Percentiles rank a stretch among this genome's conserved stretches.
Evolutionary conservation across 2,113 vertebrate genomes (phyloP).

Genomic region (Oncorhynchus kisutch): DNA sequence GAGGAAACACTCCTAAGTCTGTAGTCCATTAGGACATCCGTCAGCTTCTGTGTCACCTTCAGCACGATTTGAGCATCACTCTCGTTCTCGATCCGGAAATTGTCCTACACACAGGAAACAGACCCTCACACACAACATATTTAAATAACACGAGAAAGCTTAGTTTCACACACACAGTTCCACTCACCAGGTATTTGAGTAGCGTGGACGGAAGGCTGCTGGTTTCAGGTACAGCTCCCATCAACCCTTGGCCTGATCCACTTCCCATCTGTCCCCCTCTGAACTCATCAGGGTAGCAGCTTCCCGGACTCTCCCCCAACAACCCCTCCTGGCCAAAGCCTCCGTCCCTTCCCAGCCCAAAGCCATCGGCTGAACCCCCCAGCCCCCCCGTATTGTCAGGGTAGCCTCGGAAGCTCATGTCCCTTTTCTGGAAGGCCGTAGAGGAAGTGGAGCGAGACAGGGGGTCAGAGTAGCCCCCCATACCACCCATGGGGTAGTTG

Average conservation of each 20-base stretch:
- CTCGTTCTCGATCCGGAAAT: slow-evolving; percentile 76
- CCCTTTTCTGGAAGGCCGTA: slow-evolving; percentile 35
- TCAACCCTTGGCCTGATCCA: slow-evolving; percentile 32
- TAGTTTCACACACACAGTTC: not conserved
- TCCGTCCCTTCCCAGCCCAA: slow-evolving; percentile 42
- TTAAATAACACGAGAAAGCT: not conserved
- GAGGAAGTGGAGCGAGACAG: slow-evolving; percentile 19
- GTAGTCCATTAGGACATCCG: slow-evolving; percentile 79
- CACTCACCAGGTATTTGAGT: slow-evolving; percentile 69
- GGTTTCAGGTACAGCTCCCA: slow-evolving; percentile 43
- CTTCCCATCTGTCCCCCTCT: slow-evolving; percentile 21
- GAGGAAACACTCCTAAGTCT: slow-evolving; percentile 68
- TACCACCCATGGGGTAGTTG: slow-evolving; percentile 49
- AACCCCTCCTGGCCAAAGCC: slow-evolving; percentile 45
- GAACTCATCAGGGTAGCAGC: slow-evolving; percentile 51
- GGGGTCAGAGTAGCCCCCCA: slow-evolving; percentile 42
- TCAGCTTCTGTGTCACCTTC: slow-evolving; percentile 80
- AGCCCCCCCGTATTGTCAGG: slow-evolving; percentile 36
- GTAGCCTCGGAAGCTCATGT: slow-evolving; percentile 52
- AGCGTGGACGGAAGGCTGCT: slow-evolving; percentile 59
- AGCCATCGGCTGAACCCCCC: slow-evolving; percentile 33
- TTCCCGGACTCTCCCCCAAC: slow-evolving; percentile 28
- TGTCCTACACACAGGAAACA: slow-evolving; percentile 60
- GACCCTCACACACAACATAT: not conserved
- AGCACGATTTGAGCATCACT: slow-evolving; percentile 76